Evolutionary conservation across 1,140 invertebrate species (phyloP), one percentile per base, ranked within the genome.

Genomic region (Ooceraea biroi): DNA sequence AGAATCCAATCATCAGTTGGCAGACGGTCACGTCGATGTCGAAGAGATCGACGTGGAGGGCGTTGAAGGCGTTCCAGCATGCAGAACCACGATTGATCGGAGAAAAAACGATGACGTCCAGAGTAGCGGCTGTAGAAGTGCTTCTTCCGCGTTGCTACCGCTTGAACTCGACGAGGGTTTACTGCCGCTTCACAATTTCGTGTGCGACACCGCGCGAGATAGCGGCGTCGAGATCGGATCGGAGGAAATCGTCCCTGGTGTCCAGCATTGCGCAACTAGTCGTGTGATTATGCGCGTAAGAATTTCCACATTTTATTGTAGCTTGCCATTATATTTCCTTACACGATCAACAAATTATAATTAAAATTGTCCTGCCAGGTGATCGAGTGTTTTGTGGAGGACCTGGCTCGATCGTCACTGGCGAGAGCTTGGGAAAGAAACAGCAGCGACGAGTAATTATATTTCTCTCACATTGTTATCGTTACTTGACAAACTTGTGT

Each of bases 321-420:
- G 36, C 2, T 3, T 36, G 7, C 2, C 7, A 36, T 36, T 2
- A 2, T 36, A 36, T 36, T 36, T 7, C 7, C 7, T 36, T 7
- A 7, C 36, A 36, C 2, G 36, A 36, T 7, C 7, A 36, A 36
- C n/a, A n/a, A n/a, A n/a, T n/a, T n/a, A n/a, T 36, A 36, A 36
- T 36, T 36, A 36, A 36, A 36, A 36, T 36, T 84, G 50, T 68
- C 3, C 89, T 88, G 88, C 19, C 52, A 93, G 91, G 91, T 90
- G 71, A 44, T 94, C 5, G 82, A 92, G 85, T 94, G 91, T 87
- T 90, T 94, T 0, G 74, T 92, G 3, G 90, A 92, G 19, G 92
- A 94, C 82, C 69, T 94, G 10, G 14, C 90, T 17, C 87, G 93
- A 86, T 82, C 87, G 14, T 90, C 94, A 44, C 86, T 92, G 65